Evolutionary conservation across 2,113 vertebrate genomes (phyloP).

Genomic region (Amazona vittata): DNA sequence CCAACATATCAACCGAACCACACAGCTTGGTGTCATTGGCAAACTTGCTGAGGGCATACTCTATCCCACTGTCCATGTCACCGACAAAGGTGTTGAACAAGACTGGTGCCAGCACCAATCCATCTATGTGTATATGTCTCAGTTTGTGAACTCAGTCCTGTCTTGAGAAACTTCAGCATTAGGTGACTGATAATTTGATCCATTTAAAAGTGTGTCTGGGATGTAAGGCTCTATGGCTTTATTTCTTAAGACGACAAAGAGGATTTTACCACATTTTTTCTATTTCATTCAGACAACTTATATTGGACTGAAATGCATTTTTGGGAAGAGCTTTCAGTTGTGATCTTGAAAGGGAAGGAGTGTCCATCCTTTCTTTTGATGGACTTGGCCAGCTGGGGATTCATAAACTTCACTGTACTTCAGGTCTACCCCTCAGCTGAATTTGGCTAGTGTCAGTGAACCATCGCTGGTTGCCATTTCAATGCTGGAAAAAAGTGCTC

Average conservation of each 20-base stretch:
- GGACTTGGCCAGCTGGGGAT: neutral
- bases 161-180: neutral
- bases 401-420: neutral
- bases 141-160: neutral
- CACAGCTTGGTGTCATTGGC: too few relatives aligned
- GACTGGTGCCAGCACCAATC: too few relatives aligned
- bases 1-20: too few relatives aligned
- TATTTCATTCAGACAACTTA: neutral
- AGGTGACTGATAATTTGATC: rapidly evolving
- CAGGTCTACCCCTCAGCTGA: neutral
- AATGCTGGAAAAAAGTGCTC: neutral
- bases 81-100: too few relatives aligned
- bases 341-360: neutral
- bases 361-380: neutral
- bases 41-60: too few relatives aligned
- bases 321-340: neutral
- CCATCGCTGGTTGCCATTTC: neutral
- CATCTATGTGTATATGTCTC: neutral
- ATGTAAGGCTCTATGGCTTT: neutral
- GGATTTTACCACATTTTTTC: neutral
- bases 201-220: neutral
- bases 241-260: neutral
- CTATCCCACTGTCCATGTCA: too few relatives aligned
- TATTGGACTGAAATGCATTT: neutral
- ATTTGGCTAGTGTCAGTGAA: neutral